Conservation (phyloP, 2,888 invertebrate genomes). For the Acrobasis consociella region DNA sequence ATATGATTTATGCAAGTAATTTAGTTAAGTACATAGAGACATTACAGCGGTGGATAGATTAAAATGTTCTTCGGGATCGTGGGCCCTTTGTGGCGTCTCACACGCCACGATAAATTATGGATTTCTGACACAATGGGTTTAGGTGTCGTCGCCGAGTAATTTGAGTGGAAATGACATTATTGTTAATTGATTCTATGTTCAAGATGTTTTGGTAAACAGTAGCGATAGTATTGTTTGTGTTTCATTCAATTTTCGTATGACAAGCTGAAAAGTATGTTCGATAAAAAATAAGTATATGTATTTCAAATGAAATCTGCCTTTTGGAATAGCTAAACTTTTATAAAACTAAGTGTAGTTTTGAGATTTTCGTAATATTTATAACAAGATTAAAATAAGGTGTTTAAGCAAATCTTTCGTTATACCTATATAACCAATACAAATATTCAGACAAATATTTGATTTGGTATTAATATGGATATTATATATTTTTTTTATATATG, state of each 20-base stretch:
- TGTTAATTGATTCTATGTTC: slow-evolving; percentile 30
- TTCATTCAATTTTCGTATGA: neutral
- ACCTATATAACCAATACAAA: too few relatives aligned
- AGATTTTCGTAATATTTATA: neutral
- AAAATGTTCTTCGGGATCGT: slow-evolving; percentile 64
- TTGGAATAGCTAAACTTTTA: too few relatives aligned
- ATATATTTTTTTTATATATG: too few relatives aligned
- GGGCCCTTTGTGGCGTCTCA: slow-evolving; percentile 52
- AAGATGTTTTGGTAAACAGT: slow-evolving; percentile 12
- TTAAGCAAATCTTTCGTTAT: too few relatives aligned
- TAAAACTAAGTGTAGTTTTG: neutral
- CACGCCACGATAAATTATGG: slow-evolving; percentile 50
- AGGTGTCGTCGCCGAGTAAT: slow-evolving; percentile 34
- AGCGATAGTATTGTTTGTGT: neutral
- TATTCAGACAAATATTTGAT: too few relatives aligned
- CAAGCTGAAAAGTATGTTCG: too few relatives aligned
- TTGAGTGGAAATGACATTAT: slow-evolving; percentile 29
- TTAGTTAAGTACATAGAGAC: slow-evolving; percentile 80
- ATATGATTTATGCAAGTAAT: slow-evolving; percentile 83
- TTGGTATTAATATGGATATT: too few relatives aligned
- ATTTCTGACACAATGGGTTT: slow-evolving; percentile 35
- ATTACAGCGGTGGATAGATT: slow-evolving; percentile 73
- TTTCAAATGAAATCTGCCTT: too few relatives aligned
- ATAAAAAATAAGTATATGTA: too few relatives aligned
- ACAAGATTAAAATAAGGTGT: too few relatives aligned